phyloP scores from a whole-genome alignment of 2,888 invertebrate species.

The Brenthis ino region DNA sequence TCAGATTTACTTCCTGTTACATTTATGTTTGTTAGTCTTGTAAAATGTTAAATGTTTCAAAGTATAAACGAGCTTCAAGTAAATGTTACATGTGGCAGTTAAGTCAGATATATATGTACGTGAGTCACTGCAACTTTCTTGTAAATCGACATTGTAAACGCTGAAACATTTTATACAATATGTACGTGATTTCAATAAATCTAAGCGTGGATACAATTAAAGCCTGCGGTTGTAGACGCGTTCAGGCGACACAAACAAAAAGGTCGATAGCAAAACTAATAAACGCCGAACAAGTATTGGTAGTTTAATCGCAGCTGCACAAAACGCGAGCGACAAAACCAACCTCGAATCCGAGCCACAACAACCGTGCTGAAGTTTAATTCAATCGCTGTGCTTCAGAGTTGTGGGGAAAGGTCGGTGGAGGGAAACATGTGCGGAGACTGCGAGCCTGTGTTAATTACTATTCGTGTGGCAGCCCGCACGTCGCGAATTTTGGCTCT shows the following conservation, averaged over 20 bases:
- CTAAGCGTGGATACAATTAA: constrained; percentile 28
- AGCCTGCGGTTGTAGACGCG: constrained; percentile 30
- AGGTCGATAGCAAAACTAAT: constrained; percentile 64
- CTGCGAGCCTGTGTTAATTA: constrained; percentile 75
- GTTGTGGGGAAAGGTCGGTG: constrained; percentile 45
- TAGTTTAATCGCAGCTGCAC: constrained; percentile 77
- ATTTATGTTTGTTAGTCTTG: not conserved
- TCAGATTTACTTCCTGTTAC: constrained; percentile 16
- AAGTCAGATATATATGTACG: no score
- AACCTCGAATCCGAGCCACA: constrained; percentile 75
- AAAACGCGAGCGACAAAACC: constrained; percentile 75
- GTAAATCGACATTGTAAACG: no score
- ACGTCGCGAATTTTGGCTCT: constrained; percentile 19
- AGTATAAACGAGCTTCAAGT: not conserved
- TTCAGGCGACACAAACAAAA: constrained; percentile 42
- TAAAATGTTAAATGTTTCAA: not conserved
- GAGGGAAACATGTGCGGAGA: constrained; percentile 39
- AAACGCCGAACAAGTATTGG: constrained; percentile 74
- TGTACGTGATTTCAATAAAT: constrained; percentile 7
- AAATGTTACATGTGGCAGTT: not conserved
- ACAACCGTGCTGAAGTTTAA: constrained; percentile 80
- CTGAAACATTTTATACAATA: not conserved
- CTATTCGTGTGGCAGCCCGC: constrained; percentile 73
- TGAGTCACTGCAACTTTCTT: no score
- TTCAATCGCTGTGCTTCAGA: constrained; percentile 77